These are phyloP conservation scores for Momotus momota DNA, from an alignment of 2,797 vertebrate species.

Conservation along the genomic window DNA sequence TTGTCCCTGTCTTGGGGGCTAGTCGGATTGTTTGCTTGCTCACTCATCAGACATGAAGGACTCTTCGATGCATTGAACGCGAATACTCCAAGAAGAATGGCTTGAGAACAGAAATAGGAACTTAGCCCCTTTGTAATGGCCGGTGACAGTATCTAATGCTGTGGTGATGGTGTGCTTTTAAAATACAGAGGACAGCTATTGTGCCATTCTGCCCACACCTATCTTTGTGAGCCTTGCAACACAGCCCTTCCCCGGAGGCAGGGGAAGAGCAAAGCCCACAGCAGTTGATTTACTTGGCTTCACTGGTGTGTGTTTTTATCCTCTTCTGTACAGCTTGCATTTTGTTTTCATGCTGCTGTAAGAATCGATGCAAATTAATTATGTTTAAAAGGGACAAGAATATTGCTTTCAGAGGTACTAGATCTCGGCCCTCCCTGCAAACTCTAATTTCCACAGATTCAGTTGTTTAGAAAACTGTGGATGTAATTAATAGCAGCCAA, in stretches of 20 bases:
- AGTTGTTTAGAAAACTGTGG: neutral
- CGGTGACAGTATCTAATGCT: neutral
- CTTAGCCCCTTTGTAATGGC: neutral
- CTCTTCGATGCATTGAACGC: neutral
- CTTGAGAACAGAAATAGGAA: neutral
- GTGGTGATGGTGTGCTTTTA: neutral
- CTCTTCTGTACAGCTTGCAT: neutral
- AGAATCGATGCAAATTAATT: neutral
- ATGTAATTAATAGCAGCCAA: neutral
- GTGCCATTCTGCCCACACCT: neutral
- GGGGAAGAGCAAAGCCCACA: neutral
- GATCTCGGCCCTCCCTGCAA: neutral
- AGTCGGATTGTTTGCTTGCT: neutral
- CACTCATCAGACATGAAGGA: rapidly evolving
- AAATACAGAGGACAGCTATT: neutral
- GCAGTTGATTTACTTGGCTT: neutral
- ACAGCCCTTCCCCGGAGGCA: neutral
- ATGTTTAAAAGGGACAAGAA: neutral
- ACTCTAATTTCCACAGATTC: neutral
- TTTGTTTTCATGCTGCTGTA: neutral
- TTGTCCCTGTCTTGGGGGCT: neutral
- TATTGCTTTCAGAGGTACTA: neutral
- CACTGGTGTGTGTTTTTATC: neutral
- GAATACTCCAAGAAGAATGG: neutral
- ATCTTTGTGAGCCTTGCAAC: neutral